These are phyloP conservation scores for Epizoanthus rinbou DNA, from an alignment of 92 coral and sea anemone genomes.

Conservation along the genomic window DNA sequence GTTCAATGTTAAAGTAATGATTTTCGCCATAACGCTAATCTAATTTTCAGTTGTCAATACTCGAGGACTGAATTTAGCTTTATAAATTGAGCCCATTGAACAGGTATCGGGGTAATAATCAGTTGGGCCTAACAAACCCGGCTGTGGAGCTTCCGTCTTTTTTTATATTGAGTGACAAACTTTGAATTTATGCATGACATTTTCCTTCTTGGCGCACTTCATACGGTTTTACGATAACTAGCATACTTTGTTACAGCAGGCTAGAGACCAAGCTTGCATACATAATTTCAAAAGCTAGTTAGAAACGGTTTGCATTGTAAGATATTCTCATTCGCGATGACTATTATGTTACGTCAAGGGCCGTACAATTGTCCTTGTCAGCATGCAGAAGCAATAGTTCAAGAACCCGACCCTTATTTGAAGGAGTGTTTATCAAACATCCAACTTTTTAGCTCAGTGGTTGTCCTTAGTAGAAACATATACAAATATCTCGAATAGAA, in stretches of 20 bases:
- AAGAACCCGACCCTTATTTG: slow-evolving; percentile 23
- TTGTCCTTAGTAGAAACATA: slow-evolving; percentile 28
- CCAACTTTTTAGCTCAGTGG: slow-evolving; percentile 41
- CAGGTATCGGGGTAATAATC: slow-evolving; percentile 10
- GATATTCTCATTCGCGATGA: slow-evolving; percentile 8
- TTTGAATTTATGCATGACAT: not conserved
- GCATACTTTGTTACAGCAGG: not conserved
- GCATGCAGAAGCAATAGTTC: slow-evolving; percentile 21
- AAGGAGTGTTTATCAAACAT: slow-evolving; percentile 33
- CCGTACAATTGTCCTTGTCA: slow-evolving; percentile 34
- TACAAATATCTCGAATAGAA: slow-evolving; percentile 41
- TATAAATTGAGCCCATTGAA: not conserved
- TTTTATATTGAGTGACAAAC: not conserved
- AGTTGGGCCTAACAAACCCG: not conserved
- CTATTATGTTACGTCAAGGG: slow-evolving; percentile 31
- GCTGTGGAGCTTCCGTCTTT: not conserved
- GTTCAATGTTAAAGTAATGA: too few species aligned
- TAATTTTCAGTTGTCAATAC: not conserved
- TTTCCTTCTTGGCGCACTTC: not conserved
- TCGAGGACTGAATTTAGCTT: not conserved
- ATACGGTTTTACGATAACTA: not conserved
- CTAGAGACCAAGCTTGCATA: slow-evolving; percentile 21
- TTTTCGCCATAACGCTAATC: not conserved
- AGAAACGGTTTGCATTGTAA: slow-evolving; percentile 14
- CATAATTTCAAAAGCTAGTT: not conserved